Conservation (phyloP, 2,113 vertebrate species). For the Ptychochromis oligacanthus region DNA sequence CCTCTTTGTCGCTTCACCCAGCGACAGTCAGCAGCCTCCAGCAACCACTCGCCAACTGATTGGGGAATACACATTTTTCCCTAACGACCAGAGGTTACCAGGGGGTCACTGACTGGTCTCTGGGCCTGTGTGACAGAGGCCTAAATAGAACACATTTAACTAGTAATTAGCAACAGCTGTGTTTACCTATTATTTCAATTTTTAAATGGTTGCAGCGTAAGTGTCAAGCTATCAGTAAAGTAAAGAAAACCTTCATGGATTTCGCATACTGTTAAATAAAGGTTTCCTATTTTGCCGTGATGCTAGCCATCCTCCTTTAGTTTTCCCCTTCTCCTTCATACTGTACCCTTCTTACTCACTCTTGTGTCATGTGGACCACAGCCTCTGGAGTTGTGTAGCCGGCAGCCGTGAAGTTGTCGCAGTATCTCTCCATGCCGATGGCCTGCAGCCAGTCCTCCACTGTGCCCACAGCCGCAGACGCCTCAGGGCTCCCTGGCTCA, state of each 20-base stretch:
- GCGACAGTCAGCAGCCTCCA: no score
- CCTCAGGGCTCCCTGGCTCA: slow-evolving; percentile 91
- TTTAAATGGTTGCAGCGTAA: background rate
- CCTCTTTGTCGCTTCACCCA: background rate
- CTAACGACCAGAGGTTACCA: no score
- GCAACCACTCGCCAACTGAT: no score
- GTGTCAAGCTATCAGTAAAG: background rate
- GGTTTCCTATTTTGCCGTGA: background rate
- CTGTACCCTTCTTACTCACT: slow-evolving; percentile 83
- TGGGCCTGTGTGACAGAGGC: no score
- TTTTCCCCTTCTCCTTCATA: background rate
- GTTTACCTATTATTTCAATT: background rate
- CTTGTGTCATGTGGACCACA: slow-evolving; percentile 95
- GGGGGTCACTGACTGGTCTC: no score
- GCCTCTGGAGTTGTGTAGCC: slow-evolving; percentile 93
- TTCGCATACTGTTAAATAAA: background rate
- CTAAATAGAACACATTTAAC: background rate
- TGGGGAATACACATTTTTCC: no score
- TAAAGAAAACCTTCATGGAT: background rate
- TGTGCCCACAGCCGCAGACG: slow-evolving; percentile 84
- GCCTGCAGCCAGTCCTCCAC: slow-evolving; percentile 95
- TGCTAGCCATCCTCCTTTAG: background rate
- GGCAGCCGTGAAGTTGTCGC: slow-evolving; percentile 95
- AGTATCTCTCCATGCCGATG: slow-evolving; percentile 97
- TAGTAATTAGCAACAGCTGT: background rate